Percentiles rank a stretch among this genome's conserved stretches.
Conservation (phyloP, 1,140 invertebrate genomes). For the Harpegnathos saltator region DNA sequence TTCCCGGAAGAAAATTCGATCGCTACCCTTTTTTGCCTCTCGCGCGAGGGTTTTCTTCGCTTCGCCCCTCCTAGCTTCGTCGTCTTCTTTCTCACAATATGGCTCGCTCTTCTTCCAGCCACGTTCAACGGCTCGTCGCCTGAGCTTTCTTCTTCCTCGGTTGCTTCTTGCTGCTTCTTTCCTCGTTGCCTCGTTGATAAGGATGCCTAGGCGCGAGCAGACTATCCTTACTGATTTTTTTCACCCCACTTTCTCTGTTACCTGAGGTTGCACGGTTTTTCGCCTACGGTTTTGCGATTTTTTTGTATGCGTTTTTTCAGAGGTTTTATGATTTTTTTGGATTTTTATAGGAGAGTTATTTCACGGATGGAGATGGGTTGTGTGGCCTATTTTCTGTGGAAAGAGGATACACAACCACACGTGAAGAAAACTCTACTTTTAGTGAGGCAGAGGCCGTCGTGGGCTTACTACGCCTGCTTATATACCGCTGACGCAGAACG, state of each 20-base stretch:
- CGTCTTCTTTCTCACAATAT: conserved; percentile 68
- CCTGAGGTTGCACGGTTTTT: conserved; percentile 75
- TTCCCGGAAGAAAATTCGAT: background rate
- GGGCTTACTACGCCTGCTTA: conserved; percentile 77
- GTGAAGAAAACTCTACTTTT: conserved; percentile 87
- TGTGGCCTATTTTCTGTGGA: conserved; percentile 89
- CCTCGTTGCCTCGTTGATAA: background rate
- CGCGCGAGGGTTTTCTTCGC: background rate
- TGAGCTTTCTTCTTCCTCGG: conserved; percentile 68
- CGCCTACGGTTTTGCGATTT: conserved; percentile 84
- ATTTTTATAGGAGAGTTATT: conserved; percentile 92
- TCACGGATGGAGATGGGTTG: conserved; percentile 92
- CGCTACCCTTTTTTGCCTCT: background rate
- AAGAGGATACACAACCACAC: conserved; percentile 88
- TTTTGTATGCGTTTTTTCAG: conserved; percentile 82
- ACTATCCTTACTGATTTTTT: conserved; percentile 30
- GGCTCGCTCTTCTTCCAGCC: conserved; percentile 68
- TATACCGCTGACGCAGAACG: conserved; percentile 78
- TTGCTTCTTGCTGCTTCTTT: conserved; percentile 67
- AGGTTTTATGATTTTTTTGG: conserved; percentile 87
- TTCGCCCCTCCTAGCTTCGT: conserved; percentile 11
- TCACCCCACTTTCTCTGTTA: conserved; percentile 68
- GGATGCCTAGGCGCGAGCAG: background rate
- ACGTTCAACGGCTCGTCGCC: conserved; percentile 63
- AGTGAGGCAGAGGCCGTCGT: conserved; percentile 87